Percentiles rank a stretch among this genome's conserved stretches.
These are phyloP conservation scores for Phymorhynchus buccinoides DNA, from an alignment of 1,140 invertebrate species.

Conservation along the genomic window DNA sequence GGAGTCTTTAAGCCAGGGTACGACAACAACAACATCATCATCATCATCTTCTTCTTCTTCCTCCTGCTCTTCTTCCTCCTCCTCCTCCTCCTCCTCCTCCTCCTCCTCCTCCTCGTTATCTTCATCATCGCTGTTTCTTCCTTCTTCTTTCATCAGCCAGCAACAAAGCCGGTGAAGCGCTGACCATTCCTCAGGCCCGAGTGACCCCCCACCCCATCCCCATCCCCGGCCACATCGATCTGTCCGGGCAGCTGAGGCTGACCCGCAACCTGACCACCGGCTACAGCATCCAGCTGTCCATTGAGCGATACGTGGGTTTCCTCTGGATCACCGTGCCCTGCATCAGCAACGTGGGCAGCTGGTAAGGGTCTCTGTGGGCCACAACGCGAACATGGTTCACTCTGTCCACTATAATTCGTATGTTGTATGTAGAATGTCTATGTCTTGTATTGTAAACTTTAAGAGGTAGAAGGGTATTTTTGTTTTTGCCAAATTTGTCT, in stretches of 20 bases:
- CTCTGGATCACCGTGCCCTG: conserved; percentile 34
- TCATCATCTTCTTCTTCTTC: too few relatives aligned
- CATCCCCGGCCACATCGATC: conserved; percentile 28
- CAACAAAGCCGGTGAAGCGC: background rate
- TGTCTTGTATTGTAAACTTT: too few relatives aligned
- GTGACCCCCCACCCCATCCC: conserved; percentile 7
- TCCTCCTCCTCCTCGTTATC: background rate
- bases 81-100: background rate
- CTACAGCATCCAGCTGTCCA: background rate
- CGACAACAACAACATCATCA: too few relatives aligned
- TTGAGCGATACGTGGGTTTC: conserved; percentile 21
- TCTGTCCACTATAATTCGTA: too few relatives aligned
- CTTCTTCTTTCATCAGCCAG: background rate
- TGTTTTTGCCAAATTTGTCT: too few relatives aligned
- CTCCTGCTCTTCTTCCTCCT: background rate
- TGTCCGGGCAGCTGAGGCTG: background rate
- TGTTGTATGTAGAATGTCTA: too few relatives aligned
- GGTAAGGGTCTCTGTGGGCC: too few relatives aligned
- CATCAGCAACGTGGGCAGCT: conserved; percentile 35
- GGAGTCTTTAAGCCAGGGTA: background rate
- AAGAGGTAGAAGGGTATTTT: too few relatives aligned
- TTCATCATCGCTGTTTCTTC: background rate
- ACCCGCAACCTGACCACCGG: background rate
- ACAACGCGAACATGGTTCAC: too few relatives aligned
- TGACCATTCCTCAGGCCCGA: background rate